A percentile compares a stretch with the other conserved stretches of the same genome.
phyloP scores from a whole-genome alignment of 2,888 invertebrate species.

The Morpho achilles region DNA sequence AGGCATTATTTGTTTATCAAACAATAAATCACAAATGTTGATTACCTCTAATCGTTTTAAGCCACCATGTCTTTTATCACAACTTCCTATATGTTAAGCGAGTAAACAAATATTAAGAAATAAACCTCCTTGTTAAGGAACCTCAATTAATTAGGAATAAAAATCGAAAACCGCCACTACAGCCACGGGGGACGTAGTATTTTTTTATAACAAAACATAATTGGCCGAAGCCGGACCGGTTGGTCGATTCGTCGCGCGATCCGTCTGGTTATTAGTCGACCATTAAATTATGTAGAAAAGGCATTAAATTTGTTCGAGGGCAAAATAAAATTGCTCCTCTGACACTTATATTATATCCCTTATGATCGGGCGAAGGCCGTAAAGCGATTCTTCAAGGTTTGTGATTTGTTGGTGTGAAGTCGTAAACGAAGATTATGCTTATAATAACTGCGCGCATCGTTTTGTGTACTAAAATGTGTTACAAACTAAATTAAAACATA shows the following conservation, averaged over 20 bases:
- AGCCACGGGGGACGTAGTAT: conserved; percentile 26
- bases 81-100: too few species aligned
- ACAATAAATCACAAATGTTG: too few species aligned
- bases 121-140: conserved; percentile 16
- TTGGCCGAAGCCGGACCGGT: conserved; percentile 34
- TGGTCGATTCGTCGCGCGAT: conserved; percentile 50
- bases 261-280: conserved; percentile 51
- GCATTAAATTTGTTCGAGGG: conserved; percentile 50
- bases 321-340: conserved; percentile 51
- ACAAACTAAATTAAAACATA: too few species aligned
- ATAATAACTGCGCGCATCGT: too few species aligned
- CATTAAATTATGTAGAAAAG: conserved; percentile 56
- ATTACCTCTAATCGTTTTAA: too few species aligned
- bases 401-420: conserved; percentile 31
- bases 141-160: conserved; percentile 22
- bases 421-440: conserved; percentile 16
- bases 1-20: too few species aligned
- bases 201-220: conserved; percentile 24
- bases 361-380: conserved; percentile 26
- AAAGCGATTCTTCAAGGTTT: conserved; percentile 27
- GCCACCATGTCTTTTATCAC: too few species aligned
- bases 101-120: conserved; percentile 6
- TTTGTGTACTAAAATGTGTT: too few species aligned
- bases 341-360: conserved; percentile 35
- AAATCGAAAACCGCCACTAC: conserved; percentile 22